phyloP scores from a whole-genome alignment of 2,797 vertebrate genomes.

The Tapera naevia region DNA sequence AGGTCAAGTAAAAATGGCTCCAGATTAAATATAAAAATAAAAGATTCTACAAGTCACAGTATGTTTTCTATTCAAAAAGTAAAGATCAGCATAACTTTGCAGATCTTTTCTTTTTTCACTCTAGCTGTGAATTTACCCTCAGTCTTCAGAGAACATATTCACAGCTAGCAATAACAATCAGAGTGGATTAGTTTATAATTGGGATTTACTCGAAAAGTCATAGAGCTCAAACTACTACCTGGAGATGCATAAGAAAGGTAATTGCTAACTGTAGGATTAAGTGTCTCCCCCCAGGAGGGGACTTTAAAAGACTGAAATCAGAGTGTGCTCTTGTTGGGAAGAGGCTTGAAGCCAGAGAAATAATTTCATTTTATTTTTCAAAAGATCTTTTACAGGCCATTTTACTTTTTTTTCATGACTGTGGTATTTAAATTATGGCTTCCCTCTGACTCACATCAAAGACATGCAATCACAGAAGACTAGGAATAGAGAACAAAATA shows the following conservation, averaged over 20 bases:
- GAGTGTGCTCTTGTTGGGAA: background rate
- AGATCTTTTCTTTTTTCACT: background rate
- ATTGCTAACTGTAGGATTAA: constrained; percentile 61
- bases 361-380: constrained; percentile 40
- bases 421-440: constrained; percentile 9
- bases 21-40: background rate
- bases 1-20: background rate
- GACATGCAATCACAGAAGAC: background rate
- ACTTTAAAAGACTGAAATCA: constrained; percentile 49
- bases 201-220: constrained; percentile 51
- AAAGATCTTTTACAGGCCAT: constrained; percentile 1
- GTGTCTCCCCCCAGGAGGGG: constrained; percentile 20
- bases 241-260: constrained; percentile 45
- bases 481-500: background rate
- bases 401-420: background rate
- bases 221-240: constrained; percentile 51
- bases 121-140: background rate
- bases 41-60: background rate
- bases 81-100: background rate
- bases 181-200: constrained; percentile 54
- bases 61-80: background rate
- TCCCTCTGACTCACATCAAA: background rate
- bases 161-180: constrained; percentile 46
- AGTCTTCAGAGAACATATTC: constrained; percentile 23
- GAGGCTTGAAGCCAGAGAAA: constrained; percentile 33